Conservation (phyloP, 2,888 invertebrate species). For the Eubasilissa splendida region DNA sequence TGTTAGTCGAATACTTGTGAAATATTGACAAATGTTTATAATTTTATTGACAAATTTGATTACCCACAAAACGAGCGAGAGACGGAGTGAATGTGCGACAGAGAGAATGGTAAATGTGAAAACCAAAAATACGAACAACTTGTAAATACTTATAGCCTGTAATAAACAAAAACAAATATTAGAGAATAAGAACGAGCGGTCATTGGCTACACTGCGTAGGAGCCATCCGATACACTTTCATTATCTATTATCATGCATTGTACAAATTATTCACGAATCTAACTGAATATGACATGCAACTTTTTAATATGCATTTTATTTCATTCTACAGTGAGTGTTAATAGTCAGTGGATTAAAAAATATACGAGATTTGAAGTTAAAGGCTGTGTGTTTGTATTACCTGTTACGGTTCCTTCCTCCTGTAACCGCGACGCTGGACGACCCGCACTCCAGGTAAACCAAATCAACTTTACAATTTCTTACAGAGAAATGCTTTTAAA, state of each 20-base stretch:
- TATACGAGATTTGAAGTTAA: slow-evolving; percentile 74
- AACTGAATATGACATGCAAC: slow-evolving; percentile 71
- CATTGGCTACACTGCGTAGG: slow-evolving; percentile 65
- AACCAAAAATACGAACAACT: slow-evolving; percentile 73
- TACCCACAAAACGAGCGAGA: slow-evolving; percentile 65
- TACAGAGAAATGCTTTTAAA: no score
- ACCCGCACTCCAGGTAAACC: slow-evolving; percentile 28
- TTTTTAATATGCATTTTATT: slow-evolving; percentile 69
- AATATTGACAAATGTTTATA: slow-evolving; percentile 53
- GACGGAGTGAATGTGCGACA: slow-evolving; percentile 61
- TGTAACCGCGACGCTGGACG: slow-evolving; percentile 7
- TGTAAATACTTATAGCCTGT: slow-evolving; percentile 71
- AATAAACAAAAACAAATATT: slow-evolving; percentile 66
- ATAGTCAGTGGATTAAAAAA: slow-evolving; percentile 75
- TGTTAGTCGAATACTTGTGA: slow-evolving; percentile 54
- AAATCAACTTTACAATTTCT: background rate
- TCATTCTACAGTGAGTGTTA: slow-evolving; percentile 69
- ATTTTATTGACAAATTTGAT: slow-evolving; percentile 62
- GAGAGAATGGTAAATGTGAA: slow-evolving; percentile 69
- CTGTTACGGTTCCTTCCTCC: slow-evolving; percentile 43
- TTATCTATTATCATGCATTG: slow-evolving; percentile 63
- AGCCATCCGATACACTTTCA: slow-evolving; percentile 58
- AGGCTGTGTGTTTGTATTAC: slow-evolving; percentile 61
- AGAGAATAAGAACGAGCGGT: slow-evolving; percentile 60
- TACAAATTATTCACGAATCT: slow-evolving; percentile 74